Base-by-base conservation (phyloP, 1,140 invertebrate genomes). In the Zaprionus ghesquierei region DNA sequence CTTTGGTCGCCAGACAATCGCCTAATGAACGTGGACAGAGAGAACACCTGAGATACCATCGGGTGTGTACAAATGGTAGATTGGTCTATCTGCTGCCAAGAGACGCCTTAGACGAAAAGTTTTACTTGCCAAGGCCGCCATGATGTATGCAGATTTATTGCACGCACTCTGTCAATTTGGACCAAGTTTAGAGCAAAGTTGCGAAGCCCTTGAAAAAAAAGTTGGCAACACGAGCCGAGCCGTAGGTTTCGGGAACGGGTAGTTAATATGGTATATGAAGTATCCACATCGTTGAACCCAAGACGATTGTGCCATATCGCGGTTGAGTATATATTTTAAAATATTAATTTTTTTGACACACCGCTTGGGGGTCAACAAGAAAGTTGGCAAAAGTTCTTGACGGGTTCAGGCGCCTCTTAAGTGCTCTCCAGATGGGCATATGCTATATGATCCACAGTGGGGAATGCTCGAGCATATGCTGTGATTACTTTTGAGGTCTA, bases 121-220 rank as follows among this genome's bases (percentile, higher is more conserved):
- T 63, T 54, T 29, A 5, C 15, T 12, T 6, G 1, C 15, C 12
- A 27, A 53, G 33, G n/a, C 23, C 23, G 13, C 23, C 23, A 8
- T 63, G 61, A 41, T 35, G 50, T 29, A 54, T 63, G 61, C 15
- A 41, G 50, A 41, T 41, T 46, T 49, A 58, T 58, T 58, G 55
- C 38, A 18, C 5, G 29, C 31, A 35, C 31, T 62, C 49, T 51
- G 23, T 51, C 49, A 51, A 51, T 51, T 25, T 5, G 13, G 2
- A 15, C 6, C 23, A 51, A 25, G 49, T 51, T 51, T 27, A 22
- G 41, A 46, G 13, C 49, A 23, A 51, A 25, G 20, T 25, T 51
- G 20, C 49, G 35, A 51, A 51, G 23, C 49, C 12, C 20, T 51
- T 27, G n/a, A n/a, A n/a, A n/a, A n/a, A n/a, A 51, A 51, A 51